These are phyloP conservation scores for Altica lythri DNA, from an alignment of 2,888 invertebrate genomes.

Conservation along the genomic window DNA sequence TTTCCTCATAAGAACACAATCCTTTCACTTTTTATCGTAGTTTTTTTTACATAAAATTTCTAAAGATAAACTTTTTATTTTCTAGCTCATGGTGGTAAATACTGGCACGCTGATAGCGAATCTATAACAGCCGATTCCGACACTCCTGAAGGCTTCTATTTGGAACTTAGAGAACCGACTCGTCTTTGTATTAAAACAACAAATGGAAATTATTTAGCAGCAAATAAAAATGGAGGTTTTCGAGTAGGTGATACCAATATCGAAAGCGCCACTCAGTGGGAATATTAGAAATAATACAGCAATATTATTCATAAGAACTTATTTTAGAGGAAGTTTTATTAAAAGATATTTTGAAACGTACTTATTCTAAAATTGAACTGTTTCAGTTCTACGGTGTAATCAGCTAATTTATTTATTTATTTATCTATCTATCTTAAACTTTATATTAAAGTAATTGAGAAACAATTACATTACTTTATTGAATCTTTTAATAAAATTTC, in stretches of 20 bases:
- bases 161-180: constrained; percentile 92
- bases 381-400: neutral
- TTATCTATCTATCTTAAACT: no score
- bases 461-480: constrained; percentile 11
- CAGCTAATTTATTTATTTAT: no score
- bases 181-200: constrained; percentile 85
- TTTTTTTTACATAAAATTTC: no score
- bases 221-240: constrained; percentile 91
- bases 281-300: constrained; percentile 68
- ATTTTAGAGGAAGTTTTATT: no score
- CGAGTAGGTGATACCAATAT: constrained; percentile 79
- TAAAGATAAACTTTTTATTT: constrained; percentile 21
- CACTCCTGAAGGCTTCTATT: constrained; percentile 81
- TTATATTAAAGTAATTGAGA: no score
- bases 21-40: no score
- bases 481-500: constrained; percentile 17
- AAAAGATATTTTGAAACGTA: no score
- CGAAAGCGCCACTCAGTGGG: constrained; percentile 88
- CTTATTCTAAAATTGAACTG: no score
- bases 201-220: constrained; percentile 78
- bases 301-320: constrained; percentile 3
- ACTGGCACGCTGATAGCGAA: constrained; percentile 91
- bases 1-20: no score
- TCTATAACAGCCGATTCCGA: constrained; percentile 86
- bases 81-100: constrained; percentile 88